phyloP scores from a whole-genome alignment of 2,888 invertebrate genomes.

The Celastrina argiolus region DNA sequence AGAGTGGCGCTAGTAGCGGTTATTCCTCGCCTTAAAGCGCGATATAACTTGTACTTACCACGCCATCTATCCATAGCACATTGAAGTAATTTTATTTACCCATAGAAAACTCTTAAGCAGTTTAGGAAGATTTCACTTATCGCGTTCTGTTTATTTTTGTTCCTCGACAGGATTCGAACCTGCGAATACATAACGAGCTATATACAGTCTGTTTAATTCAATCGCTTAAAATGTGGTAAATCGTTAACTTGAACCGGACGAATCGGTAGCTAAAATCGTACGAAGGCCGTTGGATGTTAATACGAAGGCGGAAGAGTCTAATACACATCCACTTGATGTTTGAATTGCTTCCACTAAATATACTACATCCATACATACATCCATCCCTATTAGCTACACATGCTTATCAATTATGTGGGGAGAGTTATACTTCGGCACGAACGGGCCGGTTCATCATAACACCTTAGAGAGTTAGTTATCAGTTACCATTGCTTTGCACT shows the following conservation, averaged over 20 bases:
- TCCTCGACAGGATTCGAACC: no score
- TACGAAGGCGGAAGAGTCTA: slow-evolving; percentile 33
- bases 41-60: neutral
- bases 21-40: no score
- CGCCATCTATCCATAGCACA: neutral
- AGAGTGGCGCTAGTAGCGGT: no score
- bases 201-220: no score
- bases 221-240: no score
- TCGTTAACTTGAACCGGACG: slow-evolving; percentile 20
- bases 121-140: no score
- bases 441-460: neutral
- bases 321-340: slow-evolving; percentile 33
- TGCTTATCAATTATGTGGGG: neutral
- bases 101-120: no score
- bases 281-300: slow-evolving; percentile 32
- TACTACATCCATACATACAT: slow-evolving; percentile 7
- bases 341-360: slow-evolving; percentile 26
- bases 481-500: no score
- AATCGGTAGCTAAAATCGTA: slow-evolving; percentile 28
- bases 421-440: neutral
- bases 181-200: no score
- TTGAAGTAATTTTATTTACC: neutral
- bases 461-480: no score
- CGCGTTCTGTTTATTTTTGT: no score
- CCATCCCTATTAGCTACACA: neutral